Conservation (phyloP, 2,888 invertebrate genomes). For the Strigamia crassipes region DNA sequence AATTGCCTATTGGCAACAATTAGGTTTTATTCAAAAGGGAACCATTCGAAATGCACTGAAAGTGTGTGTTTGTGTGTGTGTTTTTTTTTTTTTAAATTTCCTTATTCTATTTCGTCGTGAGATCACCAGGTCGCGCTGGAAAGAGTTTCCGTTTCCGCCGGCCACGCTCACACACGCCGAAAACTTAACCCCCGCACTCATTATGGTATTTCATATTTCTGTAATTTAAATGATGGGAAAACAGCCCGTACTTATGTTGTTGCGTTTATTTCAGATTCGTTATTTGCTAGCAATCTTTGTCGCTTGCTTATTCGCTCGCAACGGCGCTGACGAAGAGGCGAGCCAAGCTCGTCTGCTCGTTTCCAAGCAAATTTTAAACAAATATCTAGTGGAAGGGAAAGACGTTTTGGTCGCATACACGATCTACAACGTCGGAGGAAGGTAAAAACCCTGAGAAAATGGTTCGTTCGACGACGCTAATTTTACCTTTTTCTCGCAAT, state of each 20-base stretch:
- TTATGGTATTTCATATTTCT: background rate
- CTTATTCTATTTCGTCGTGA: too few species aligned
- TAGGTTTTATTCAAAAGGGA: too few species aligned
- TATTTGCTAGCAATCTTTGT: background rate
- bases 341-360: conserved; percentile 81
- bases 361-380: conserved; percentile 92
- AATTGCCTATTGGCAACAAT: too few species aligned
- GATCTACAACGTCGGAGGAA: conserved; percentile 88
- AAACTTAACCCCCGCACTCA: background rate
- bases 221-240: background rate
- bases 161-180: conserved; percentile 20
- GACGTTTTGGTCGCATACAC: conserved; percentile 95
- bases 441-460: conserved; percentile 55
- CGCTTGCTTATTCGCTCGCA: conserved; percentile 7
- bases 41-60: too few species aligned
- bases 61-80: too few species aligned
- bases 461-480: background rate
- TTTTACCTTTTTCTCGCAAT: background rate
- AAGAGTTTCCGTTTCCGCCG: background rate
- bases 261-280: background rate
- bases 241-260: background rate
- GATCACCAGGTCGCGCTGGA: background rate
- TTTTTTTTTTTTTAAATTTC: too few species aligned
- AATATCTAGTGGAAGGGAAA: conserved; percentile 94
- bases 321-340: conserved; percentile 66